Evolutionary conservation across 2,797 vertebrate genomes (phyloP), one percentile per base, ranked within the genome.

Genomic region (Hydrolagus colliei): DNA sequence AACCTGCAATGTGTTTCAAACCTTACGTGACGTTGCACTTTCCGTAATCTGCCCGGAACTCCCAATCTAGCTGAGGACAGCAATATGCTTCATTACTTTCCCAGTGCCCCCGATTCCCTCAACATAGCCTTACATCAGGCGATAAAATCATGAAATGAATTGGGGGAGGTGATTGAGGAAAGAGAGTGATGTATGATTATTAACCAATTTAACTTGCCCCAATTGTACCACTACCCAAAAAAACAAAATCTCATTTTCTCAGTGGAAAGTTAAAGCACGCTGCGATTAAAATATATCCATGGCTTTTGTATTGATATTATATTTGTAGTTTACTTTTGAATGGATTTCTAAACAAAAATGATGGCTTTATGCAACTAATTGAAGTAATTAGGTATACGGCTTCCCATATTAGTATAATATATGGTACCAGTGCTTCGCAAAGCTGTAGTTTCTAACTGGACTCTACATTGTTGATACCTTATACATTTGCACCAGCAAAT

Each of bases 131-230:
- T 0, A 35, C 7, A 16, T 65, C 13, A 18, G 35, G 14, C 27
- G 35, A 27, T 1, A 67, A 67, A 32, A 80, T 80, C 77, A 80
- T 80, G 78, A 80, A 80, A 9, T 80, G 11, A 35, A 18, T 80
- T 12, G 59, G 67, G 22, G 22, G 20, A 63, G 59, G 59, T 27
- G 27, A 8, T 16, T 16, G 18, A n/a, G 68, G 18, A 4, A 72
- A 20, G 20, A 52, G n/a, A 5, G 27, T 1, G 16, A 73, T 14
- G 20, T 61, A 52, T 52, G 41, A 6, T 3, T 52, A 52, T 27
- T 52, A 52, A 52, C 41, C 41, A 52, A 52, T 52, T 52, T 52
- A 52, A 52, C 3, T 52, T 52, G 6, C 6, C 41, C 41, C 41
- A 52, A 52, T 52, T 52, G 41, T 52, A 27, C 27, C 6, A 52